Percentiles rank a stretch among this genome's conserved stretches.
Evolutionary conservation across 2,888 invertebrate genomes (phyloP).

Genomic region (Allacma fusca): DNA sequence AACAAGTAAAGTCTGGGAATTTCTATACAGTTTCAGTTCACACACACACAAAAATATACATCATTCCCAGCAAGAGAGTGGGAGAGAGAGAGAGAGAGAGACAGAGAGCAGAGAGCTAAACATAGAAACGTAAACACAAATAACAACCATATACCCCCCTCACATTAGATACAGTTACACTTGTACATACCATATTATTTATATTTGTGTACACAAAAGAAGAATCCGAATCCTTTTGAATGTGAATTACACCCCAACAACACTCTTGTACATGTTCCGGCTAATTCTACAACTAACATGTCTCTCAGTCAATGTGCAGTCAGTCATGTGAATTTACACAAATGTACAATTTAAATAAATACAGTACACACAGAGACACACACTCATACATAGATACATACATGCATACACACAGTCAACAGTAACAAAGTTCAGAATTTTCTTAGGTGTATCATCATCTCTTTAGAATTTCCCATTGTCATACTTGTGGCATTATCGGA

Average conservation of each 20-base stretch:
- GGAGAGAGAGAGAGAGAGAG: too few relatives aligned
- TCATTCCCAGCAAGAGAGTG: too few relatives aligned
- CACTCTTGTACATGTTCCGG: constrained; percentile 7
- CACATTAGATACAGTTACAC: not conserved
- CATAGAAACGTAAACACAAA: too few relatives aligned
- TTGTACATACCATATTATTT: not conserved
- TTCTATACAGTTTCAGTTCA: constrained; percentile 1
- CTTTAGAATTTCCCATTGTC: not conserved
- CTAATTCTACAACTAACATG: not conserved
- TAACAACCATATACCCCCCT: too few relatives aligned
- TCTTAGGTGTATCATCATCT: not conserved
- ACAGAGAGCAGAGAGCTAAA: too few relatives aligned
- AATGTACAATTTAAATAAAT: constrained; percentile 37
- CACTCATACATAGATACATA: too few relatives aligned
- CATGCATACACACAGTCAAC: too few relatives aligned
- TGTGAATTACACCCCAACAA: not conserved
- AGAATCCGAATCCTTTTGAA: constrained; percentile 5
- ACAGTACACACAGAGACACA: too few relatives aligned
- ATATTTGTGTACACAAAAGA: not conserved
- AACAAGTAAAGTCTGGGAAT: constrained; percentile 16
- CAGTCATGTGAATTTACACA: constrained; percentile 37
- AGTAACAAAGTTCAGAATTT: constrained; percentile 26
- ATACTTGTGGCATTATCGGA: not conserved
- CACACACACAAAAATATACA: too few relatives aligned
- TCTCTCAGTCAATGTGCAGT: not conserved